phyloP scores from a whole-genome alignment of 2,888 invertebrate species.

The Eugnorisma glareosa region DNA sequence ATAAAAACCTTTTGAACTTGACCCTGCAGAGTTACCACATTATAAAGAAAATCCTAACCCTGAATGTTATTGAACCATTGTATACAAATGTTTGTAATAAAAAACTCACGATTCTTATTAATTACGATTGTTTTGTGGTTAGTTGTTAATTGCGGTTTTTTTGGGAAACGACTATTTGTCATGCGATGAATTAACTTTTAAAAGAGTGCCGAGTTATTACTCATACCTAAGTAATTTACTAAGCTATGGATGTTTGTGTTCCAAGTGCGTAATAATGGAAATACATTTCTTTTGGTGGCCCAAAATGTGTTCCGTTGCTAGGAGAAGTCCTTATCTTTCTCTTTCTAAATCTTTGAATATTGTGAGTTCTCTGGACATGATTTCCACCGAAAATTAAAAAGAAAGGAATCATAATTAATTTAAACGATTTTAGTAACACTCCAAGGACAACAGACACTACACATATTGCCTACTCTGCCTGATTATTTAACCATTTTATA shows the following conservation, averaged over 20 bases:
- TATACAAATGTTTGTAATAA: background rate
- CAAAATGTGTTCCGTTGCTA: background rate
- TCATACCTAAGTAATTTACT: background rate
- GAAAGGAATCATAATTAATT: background rate
- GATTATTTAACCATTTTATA: background rate
- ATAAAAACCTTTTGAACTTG: constrained; percentile 5
- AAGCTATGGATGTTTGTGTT: background rate
- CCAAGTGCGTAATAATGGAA: background rate
- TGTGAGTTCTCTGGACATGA: background rate
- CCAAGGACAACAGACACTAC: background rate
- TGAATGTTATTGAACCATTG: constrained; percentile 5
- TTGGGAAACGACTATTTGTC: constrained; percentile 35
- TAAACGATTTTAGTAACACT: too few relatives aligned
- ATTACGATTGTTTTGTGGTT: constrained; percentile 30
- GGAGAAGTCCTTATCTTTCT: background rate
- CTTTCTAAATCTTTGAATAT: background rate
- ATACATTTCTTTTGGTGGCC: background rate
- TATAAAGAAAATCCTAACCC: background rate
- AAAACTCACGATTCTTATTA: constrained; percentile 30
- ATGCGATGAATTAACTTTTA: constrained; percentile 15
- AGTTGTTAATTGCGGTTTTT: constrained; percentile 37
- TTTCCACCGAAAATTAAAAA: background rate
- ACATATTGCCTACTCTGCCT: too few relatives aligned
- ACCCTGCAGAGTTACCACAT: background rate
- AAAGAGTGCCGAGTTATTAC: constrained; percentile 4